Evolutionary conservation across 2,113 vertebrate species (phyloP).

Genomic region (Urocolius indicus): DNA sequence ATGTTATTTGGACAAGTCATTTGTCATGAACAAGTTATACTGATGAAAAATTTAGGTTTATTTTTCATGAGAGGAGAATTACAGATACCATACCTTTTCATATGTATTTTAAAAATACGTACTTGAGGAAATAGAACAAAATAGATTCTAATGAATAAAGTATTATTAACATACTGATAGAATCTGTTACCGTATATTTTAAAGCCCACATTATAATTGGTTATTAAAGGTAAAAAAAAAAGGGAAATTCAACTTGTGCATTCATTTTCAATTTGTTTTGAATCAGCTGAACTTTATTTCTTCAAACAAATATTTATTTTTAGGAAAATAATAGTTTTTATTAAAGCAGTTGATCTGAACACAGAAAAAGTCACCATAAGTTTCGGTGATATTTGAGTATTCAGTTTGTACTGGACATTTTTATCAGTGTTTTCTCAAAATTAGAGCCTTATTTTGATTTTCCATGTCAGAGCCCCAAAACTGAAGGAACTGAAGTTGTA

Average conservation of each 20-base stretch:
- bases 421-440: neutral
- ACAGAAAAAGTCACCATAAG: neutral
- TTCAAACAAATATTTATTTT: neutral
- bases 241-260: neutral
- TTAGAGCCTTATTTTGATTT: neutral
- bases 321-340: neutral
- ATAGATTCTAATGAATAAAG: neutral
- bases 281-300: neutral
- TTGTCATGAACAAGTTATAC: neutral
- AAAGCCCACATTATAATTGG: neutral
- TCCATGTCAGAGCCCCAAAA: neutral
- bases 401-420: neutral
- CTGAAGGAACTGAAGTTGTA: neutral
- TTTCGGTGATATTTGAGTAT: neutral
- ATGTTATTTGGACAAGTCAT: neutral
- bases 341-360: neutral
- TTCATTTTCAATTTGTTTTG: neutral
- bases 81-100: neutral
- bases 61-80: neutral
- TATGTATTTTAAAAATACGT: neutral
- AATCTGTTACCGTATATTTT: neutral
- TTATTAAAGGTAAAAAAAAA: neutral
- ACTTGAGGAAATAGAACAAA: neutral
- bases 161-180: neutral
- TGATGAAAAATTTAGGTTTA: neutral